Percentiles rank a stretch among this genome's conserved stretches.
Evolutionary conservation across 2,797 vertebrate genomes (phyloP).

Genomic region (Delichon dasypus): DNA sequence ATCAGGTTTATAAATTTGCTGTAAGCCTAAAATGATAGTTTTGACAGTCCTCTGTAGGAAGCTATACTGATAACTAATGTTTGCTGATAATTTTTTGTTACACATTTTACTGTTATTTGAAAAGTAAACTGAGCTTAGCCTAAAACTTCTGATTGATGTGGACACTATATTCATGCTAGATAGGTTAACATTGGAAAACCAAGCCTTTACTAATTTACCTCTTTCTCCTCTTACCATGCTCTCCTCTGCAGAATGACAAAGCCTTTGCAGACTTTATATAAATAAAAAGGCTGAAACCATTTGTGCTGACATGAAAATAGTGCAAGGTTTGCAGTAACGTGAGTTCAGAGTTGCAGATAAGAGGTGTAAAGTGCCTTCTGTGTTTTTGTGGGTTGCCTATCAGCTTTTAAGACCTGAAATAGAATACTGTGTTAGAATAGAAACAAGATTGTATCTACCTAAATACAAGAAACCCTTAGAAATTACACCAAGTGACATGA

Average conservation of each 20-base stretch:
- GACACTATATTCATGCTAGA: background rate
- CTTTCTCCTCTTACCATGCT: background rate
- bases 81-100: background rate
- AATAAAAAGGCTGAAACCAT: background rate
- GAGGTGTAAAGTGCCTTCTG: background rate
- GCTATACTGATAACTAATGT: background rate
- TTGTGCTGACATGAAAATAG: background rate
- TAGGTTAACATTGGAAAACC: background rate
- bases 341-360: background rate
- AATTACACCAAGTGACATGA: background rate
- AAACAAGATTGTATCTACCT: background rate
- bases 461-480: background rate
- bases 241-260: background rate
- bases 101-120: background rate
- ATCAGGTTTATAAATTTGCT: background rate
- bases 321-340: background rate
- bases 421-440: background rate
- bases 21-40: background rate
- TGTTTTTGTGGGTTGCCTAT: background rate
- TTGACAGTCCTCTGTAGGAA: background rate
- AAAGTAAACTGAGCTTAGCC: background rate
- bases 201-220: background rate
- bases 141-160: accelerated
- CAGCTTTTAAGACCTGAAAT: background rate
- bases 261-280: background rate